A percentile compares a stretch with the other conserved stretches of the same genome.
These are phyloP conservation scores for Brachionus asplanchnoidis DNA, from an alignment of 1,140 invertebrate genomes.

Conservation along the genomic window DNA sequence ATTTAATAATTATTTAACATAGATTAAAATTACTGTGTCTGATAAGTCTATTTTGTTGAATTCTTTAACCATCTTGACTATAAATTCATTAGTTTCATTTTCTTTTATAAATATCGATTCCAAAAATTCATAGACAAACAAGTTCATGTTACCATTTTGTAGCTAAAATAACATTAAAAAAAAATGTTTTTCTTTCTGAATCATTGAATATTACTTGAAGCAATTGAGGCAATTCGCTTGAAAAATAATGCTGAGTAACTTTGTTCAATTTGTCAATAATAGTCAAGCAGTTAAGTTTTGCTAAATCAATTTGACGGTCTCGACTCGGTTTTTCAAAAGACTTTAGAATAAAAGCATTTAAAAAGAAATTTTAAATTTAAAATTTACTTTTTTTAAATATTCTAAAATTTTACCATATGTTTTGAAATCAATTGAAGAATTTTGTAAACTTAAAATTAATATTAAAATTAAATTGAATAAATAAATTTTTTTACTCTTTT, in stretches of 20 bases:
- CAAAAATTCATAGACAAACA: background rate
- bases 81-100: background rate
- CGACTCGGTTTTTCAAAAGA: background rate
- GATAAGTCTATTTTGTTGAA: background rate
- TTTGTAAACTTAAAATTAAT: background rate
- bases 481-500: background rate
- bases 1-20: background rate
- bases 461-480: background rate
- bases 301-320: background rate
- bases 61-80: background rate
- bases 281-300: background rate
- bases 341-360: background rate
- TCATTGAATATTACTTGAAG: background rate
- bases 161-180: background rate
- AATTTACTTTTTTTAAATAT: background rate
- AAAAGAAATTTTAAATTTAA: background rate
- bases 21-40: background rate
- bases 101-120: background rate
- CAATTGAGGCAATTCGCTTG: background rate
- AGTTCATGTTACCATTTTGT: slow-evolving; percentile 1
- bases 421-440: background rate
- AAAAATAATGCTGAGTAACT: background rate
- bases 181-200: background rate
- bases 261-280: background rate
- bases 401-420: background rate